Conservation (phyloP, 64 coral and sea anemone species). For the Dendrophyllia cribrosa region DNA sequence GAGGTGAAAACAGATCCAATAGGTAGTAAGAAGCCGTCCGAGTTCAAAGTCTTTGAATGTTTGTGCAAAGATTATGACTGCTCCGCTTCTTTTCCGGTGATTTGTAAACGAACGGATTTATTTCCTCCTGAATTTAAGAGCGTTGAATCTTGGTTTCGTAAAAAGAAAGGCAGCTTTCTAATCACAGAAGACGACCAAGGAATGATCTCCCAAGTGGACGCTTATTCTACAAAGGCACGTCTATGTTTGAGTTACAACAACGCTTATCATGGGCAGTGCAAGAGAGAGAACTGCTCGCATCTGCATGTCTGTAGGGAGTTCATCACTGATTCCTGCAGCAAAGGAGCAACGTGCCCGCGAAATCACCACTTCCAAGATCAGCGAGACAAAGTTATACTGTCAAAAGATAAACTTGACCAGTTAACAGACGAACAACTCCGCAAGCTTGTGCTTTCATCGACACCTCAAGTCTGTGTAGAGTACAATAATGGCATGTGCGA, state of each 20-base stretch:
- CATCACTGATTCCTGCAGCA: constrained; percentile 39
- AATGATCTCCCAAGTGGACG: constrained; percentile 49
- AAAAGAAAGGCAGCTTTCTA: constrained; percentile 51
- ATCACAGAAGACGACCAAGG: constrained; percentile 47
- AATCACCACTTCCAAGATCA: constrained; percentile 60
- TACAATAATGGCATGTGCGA: constrained; percentile 55
- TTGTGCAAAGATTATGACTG: constrained; percentile 47
- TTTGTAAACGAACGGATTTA: constrained; percentile 55
- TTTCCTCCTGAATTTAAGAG: constrained; percentile 32
- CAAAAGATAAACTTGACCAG: constrained; percentile 11
- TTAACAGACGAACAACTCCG: constrained; percentile 50
- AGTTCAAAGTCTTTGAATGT: constrained; percentile 64
- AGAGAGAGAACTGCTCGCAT: constrained; percentile 32
- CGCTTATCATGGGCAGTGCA: neutral
- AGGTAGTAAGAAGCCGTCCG: no score
- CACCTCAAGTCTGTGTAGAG: constrained; percentile 64
- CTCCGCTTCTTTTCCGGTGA: constrained; percentile 40
- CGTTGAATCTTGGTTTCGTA: constrained; percentile 64
- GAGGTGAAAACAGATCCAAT: no score
- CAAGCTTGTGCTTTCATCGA: constrained; percentile 36
- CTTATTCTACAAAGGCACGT: constrained; percentile 44
- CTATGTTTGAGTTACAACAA: constrained; percentile 60
- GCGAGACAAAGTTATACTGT: constrained; percentile 17
- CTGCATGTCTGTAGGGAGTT: constrained; percentile 75
- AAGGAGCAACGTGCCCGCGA: constrained; percentile 36